A percentile compares a stretch with the other conserved stretches of the same genome.
Conservation (phyloP, 2,888 invertebrate genomes). For the Campoletis raptor region DNA sequence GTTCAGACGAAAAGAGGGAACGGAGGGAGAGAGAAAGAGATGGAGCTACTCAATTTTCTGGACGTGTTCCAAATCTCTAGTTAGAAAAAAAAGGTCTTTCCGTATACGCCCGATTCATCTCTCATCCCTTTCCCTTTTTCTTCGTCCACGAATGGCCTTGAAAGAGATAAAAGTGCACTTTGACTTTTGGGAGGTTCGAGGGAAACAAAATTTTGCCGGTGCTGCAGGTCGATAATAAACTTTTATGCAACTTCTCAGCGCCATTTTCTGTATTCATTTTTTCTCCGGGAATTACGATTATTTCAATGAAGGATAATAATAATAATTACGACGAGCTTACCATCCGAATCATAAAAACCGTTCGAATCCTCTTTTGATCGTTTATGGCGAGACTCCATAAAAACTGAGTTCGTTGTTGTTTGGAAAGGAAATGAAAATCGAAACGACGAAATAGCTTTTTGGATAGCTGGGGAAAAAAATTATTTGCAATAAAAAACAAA, state of each 20-base stretch:
- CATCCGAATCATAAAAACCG: conserved; percentile 5
- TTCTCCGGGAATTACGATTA: background rate
- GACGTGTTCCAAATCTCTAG: conserved; percentile 58
- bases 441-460: background rate
- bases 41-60: conserved; percentile 57
- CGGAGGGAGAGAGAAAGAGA: conserved; percentile 14
- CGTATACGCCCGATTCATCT: conserved; percentile 42
- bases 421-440: background rate
- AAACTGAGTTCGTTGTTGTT: background rate
- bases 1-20: conserved; percentile 32
- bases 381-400: background rate
- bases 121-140: background rate
- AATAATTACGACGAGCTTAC: conserved; percentile 4
- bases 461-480: background rate
- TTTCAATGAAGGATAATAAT: background rate
- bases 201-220: background rate
- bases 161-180: background rate
- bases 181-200: background rate
- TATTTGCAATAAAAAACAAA: background rate
- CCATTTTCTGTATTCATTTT: background rate
- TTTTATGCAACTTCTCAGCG: background rate
- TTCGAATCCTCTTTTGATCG: background rate
- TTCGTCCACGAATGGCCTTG: conserved; percentile 7
- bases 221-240: background rate
- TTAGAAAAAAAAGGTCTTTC: conserved; percentile 50